Conservation (phyloP, 2,113 vertebrate species). For the Nesogale talazaci region DNA sequence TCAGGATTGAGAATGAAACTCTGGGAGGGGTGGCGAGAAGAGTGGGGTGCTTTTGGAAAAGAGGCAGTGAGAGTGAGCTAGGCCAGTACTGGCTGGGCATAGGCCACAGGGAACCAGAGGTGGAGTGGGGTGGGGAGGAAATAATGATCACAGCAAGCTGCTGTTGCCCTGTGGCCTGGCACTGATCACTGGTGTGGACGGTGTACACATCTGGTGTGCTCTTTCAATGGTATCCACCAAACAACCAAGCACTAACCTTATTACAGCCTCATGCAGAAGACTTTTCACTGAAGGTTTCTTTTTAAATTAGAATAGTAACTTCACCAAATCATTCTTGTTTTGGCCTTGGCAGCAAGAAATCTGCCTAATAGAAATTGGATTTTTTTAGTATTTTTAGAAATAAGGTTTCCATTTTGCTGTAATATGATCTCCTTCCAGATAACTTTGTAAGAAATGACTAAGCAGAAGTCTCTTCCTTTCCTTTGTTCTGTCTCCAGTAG, state of each 20-base stretch:
- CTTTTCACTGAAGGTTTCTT: slow-evolving; percentile 26
- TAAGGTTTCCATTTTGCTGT: slow-evolving; percentile 23
- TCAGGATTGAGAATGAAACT: neutral
- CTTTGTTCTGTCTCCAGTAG: slow-evolving; percentile 15
- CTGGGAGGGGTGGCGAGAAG: neutral
- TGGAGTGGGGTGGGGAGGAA: neutral
- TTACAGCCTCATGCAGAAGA: neutral
- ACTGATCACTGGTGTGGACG: too few species aligned
- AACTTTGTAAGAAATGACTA: slow-evolving; percentile 13
- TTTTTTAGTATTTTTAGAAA: neutral
- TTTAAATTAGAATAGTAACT: neutral
- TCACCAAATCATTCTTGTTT: slow-evolving; percentile 20
- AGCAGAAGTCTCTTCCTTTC: neutral
- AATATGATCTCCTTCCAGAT: neutral
- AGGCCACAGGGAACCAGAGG: neutral
- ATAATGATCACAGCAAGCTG: neutral
- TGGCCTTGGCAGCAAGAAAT: neutral
- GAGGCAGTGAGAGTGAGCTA: neutral
- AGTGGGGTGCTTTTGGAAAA: neutral
- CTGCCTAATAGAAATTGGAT: neutral
- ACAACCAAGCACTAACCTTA: neutral
- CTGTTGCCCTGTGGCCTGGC: neutral
- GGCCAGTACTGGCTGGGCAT: neutral
- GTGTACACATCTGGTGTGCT: neutral
- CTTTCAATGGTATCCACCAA: neutral